A percentile compares a stretch with the other conserved stretches of the same genome.
phyloP scores from a whole-genome alignment of 2,113 vertebrate species.

The Daboia siamensis region DNA sequence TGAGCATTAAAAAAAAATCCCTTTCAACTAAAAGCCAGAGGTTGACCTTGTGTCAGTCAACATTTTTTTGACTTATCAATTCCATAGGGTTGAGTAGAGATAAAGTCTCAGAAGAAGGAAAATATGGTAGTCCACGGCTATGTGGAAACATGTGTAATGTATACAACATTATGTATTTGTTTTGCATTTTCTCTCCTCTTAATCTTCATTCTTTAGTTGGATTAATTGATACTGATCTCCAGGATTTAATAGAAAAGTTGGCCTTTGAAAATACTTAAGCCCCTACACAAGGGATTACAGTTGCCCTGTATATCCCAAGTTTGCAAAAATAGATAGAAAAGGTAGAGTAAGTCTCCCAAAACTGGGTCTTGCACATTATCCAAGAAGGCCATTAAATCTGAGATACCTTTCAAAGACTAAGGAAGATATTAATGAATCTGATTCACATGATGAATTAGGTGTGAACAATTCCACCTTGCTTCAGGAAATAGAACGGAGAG shows the following conservation, averaged over 20 bases:
- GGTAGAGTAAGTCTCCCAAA: neutral
- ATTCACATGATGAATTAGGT: slow-evolving; percentile 46
- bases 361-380: slow-evolving; percentile 24
- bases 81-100: neutral
- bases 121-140: neutral
- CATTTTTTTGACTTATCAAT: neutral
- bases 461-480: slow-evolving; percentile 1
- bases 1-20: neutral
- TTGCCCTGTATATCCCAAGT: neutral
- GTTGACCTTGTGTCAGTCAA: neutral
- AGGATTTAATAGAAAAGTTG: slow-evolving; percentile 24
- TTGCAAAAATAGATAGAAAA: neutral
- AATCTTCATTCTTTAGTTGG: neutral
- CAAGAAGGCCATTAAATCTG: slow-evolving; percentile 39
- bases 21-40: neutral
- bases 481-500: slow-evolving; percentile 30
- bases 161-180: neutral
- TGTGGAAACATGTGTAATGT: neutral
- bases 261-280: slow-evolving; percentile 32
- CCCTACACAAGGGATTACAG: neutral
- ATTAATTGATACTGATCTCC: slow-evolving; percentile 29
- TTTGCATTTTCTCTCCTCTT: neutral
- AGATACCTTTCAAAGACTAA: slow-evolving; percentile 48
- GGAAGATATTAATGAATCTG: slow-evolving; percentile 52
- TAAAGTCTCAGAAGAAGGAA: neutral